These are phyloP conservation scores for Cathartes aura DNA, from an alignment of 2,113 vertebrate species.

Conservation along the genomic window DNA sequence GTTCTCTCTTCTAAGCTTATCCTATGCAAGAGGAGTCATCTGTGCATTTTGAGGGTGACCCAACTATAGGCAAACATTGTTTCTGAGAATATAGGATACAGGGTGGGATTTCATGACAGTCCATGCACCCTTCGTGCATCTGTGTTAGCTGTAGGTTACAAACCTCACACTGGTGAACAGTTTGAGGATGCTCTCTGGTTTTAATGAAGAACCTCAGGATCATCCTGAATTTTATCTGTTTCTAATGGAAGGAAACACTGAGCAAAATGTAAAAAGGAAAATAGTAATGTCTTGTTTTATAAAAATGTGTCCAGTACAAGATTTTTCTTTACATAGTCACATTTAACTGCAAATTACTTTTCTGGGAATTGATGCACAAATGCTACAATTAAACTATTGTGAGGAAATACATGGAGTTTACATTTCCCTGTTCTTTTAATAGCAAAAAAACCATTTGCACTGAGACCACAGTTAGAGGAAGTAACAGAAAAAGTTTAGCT, in stretches of 20 bases:
- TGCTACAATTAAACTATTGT: background rate
- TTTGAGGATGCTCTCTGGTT: background rate
- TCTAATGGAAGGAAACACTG: background rate
- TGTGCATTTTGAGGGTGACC: background rate
- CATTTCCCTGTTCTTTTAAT: background rate
- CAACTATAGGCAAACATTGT: background rate
- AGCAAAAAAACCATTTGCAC: background rate
- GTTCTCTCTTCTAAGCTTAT: background rate
- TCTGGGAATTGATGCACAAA: background rate
- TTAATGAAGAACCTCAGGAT: background rate
- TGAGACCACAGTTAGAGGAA: background rate
- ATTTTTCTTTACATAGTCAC: background rate
- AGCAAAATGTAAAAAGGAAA: background rate
- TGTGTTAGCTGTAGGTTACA: background rate
- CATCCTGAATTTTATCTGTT: background rate
- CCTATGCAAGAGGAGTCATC: background rate
- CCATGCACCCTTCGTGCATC: background rate
- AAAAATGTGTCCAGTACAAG: background rate
- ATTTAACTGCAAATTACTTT: background rate
- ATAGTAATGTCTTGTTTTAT: background rate
- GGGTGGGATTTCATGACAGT: background rate
- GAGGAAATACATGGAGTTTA: background rate
- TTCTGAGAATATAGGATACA: background rate
- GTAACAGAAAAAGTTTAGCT: background rate
- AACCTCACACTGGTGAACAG: background rate